These are phyloP conservation scores for Antheraea yamamai DNA, from an alignment of 2,888 invertebrate genomes.

Conservation along the genomic window DNA sequence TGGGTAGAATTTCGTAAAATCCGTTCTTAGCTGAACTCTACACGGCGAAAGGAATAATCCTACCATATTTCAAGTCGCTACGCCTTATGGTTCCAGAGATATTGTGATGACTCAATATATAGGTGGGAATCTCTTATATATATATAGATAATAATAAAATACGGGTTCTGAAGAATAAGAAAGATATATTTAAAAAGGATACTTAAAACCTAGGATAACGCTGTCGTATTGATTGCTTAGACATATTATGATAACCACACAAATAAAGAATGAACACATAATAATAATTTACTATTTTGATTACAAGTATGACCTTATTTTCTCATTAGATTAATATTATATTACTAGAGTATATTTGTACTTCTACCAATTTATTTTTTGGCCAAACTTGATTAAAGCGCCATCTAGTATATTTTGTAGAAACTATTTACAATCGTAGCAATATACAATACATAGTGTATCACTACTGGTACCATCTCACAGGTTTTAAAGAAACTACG, in stretches of 20 bases:
- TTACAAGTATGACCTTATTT: background rate
- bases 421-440: constrained; percentile 24
- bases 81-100: no score
- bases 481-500: background rate
- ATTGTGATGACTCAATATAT: no score
- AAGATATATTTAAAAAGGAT: background rate
- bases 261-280: background rate
- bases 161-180: background rate
- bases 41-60: no score
- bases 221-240: background rate
- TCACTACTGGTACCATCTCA: constrained; percentile 38
- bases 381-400: constrained; percentile 22
- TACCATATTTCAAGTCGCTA: no score
- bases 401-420: constrained; percentile 22
- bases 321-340: background rate
- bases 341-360: no score
- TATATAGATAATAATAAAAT: no score
- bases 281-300: background rate
- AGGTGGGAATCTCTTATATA: no score
- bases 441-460: background rate
- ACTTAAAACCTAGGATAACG: background rate
- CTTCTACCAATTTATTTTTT: no score
- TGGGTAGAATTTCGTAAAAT: no score
- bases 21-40: no score
- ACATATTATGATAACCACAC: background rate